phyloP scores from a whole-genome alignment of 2,113 vertebrate species.

The Arothron firmamentum region DNA sequence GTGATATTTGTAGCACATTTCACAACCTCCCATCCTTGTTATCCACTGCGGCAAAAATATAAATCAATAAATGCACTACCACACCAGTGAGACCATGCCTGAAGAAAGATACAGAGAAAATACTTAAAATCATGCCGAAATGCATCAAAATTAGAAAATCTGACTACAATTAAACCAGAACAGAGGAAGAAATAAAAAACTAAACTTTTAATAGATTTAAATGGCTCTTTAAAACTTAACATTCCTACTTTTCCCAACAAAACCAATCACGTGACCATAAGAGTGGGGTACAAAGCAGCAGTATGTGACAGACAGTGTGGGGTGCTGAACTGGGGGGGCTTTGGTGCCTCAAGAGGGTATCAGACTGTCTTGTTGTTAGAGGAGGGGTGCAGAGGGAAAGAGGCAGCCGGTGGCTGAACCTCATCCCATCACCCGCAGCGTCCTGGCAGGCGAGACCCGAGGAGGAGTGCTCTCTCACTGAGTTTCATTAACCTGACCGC shows the following conservation, averaged over 20 bases:
- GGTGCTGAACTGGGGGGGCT: constrained; percentile 31
- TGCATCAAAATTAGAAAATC: too few relatives aligned
- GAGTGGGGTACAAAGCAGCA: constrained; percentile 7
- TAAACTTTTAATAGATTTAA: too few relatives aligned
- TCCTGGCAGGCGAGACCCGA: constrained; percentile 62
- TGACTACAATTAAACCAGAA: too few relatives aligned
- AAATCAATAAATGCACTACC: too few relatives aligned
- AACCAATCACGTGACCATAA: constrained; percentile 4
- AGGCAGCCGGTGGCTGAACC: constrained; percentile 57
- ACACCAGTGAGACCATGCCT: too few relatives aligned
- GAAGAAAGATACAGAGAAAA: too few relatives aligned
- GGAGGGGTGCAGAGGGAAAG: constrained; percentile 34
- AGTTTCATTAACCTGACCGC: constrained; percentile 83
- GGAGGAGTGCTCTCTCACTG: constrained; percentile 67
- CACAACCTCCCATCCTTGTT: not conserved
- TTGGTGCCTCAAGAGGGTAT: constrained; percentile 44
- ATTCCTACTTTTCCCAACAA: not conserved
- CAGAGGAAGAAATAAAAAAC: too few relatives aligned
- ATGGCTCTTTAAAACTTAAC: too few relatives aligned
- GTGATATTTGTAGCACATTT: too few relatives aligned
- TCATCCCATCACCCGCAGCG: constrained; percentile 77
- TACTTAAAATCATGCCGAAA: too few relatives aligned
- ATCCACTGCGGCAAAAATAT: not conserved
- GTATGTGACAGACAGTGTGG: constrained; percentile 9
- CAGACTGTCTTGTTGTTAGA: constrained; percentile 42